Evolutionary conservation across 2,797 vertebrate species (phyloP), one percentile per base, ranked within the genome.

Genomic region (Falco concolor): DNA sequence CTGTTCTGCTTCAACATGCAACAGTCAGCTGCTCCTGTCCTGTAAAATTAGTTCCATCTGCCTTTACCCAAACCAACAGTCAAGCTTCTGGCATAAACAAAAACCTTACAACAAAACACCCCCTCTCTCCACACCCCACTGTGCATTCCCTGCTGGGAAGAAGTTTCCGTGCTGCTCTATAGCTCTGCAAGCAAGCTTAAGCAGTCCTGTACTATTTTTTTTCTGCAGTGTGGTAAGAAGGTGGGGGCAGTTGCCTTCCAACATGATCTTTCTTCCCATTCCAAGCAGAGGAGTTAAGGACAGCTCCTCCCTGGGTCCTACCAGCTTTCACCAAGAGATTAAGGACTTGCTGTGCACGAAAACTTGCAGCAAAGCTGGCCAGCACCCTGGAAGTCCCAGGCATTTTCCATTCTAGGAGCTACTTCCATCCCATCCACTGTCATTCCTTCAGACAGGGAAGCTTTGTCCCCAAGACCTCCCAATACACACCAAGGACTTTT

Each of bases 31-130:
- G 85, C 91, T 95, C 61, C 50, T 38, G 36, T 59, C 65, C 85
- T 70, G 91, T 76, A 11, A 90, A 95, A 95, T 95, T 84, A 84
- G 67, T 95, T 97, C 94, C 94, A 96, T 93, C 85, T 95, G 94
- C 74, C 83, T 91, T 91, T 23, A 4, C 61, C 76, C 88, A 81
- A 36, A 76, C 57, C 13, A 8, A 76, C 16, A 87, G 83, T 50
- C 73, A 78, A 78, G 77, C 80, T 93, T 32, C 85, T 95, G 80
- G 74, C 73, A 77, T 44, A 91, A 95, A 86, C 83, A 94, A 81
- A 78, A 8, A 63, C 50, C 65, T 85, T 44, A 61, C 14, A 82
- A 87, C 21, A 63, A 82, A 84, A 54, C 36, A 76, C 19, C 34
- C 44, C 22, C 53, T 10, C 87, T 53, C 56, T 76, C 52, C 81